These are phyloP conservation scores for Carpatolechia fugitivella DNA, from an alignment of 2,888 invertebrate genomes.

Conservation along the genomic window DNA sequence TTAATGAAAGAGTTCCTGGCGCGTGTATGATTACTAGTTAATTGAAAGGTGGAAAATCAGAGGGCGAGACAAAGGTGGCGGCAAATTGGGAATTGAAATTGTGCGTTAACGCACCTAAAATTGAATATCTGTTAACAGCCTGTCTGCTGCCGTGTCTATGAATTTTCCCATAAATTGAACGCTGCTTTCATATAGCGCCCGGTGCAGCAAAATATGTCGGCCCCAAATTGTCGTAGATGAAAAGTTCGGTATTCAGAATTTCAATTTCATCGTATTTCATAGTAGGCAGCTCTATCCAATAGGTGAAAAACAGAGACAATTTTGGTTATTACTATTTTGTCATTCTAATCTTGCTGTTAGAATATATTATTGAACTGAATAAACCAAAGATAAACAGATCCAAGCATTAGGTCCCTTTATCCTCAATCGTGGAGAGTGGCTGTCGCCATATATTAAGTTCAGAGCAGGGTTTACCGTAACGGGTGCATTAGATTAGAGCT, in stretches of 20 bases:
- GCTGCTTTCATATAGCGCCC: not conserved
- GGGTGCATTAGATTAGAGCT: constrained; percentile 46
- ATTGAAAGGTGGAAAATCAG: constrained; percentile 75
- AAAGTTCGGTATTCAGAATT: not conserved
- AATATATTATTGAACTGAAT: not conserved
- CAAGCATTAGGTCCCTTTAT: constrained; percentile 26
- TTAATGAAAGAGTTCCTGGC: constrained; percentile 74
- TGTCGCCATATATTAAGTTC: constrained; percentile 70
- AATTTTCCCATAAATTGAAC: constrained; percentile 2
- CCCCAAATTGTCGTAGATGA: not conserved
- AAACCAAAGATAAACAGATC: constrained; percentile 1
- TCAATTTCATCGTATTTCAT: not conserved
- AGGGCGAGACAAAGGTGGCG: constrained; percentile 60
- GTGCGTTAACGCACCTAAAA: constrained; percentile 13
- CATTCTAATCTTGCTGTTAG: not conserved
- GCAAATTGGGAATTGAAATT: constrained; percentile 40
- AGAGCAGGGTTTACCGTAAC: constrained; percentile 45
- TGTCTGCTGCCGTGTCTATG: not conserved
- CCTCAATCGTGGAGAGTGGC: constrained; percentile 70
- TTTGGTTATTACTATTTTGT: no score
- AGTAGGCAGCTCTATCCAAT: not conserved
- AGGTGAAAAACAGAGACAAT: no score
- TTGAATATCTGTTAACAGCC: constrained; percentile 11
- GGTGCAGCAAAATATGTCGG: not conserved
- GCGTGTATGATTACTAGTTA: constrained; percentile 75